Base-by-base conservation (phyloP, 2,797 vertebrate genomes). In the Pterois miles region DNA sequence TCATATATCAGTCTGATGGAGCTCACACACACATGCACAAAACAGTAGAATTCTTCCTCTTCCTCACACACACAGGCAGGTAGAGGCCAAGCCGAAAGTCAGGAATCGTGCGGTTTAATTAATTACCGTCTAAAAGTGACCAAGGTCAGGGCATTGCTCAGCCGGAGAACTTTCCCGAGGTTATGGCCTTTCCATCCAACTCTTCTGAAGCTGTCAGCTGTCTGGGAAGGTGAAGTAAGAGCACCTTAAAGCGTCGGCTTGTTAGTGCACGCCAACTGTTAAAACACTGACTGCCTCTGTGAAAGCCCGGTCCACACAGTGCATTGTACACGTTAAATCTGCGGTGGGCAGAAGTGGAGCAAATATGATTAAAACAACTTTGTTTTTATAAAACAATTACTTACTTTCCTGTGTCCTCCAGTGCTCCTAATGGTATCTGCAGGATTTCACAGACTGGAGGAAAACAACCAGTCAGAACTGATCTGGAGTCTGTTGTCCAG, bases 41-140 rank as follows among this genome's bases (percentile, higher is more conserved):
- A 54, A 58, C 59, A n/a, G 36, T 10, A 6, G 25, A 12, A 6
- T 53, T 72, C 20, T 74, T 54, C 12, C 46, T 36, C 22, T 29
- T 25, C 12, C 25, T 16, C 46, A 14, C 52, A 31, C 23, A 23
- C 68, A 81, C 48, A 74, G 22, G 36, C 59, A 66, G 75, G 65
- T 40, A 64, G 58, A 85, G 65, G 82, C 74, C 13, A 6, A 50
- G 84, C 83, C 71, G 71, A 74, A 68, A 74, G 88, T 91, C 93
- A 84, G 87, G 85, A 86, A 87, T 94, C 93, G 48, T 89, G 93
- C 50, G 86, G 93, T 91, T 93, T 95, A 93, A 95, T 95, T 95
- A 95, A 96, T 95, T 92, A 95, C 86, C 58, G 53, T 90, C 84
- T 88, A 80, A 92, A 92, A 92, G 91, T 84, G 93, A 92, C 84